Percentiles rank a stretch among this genome's conserved stretches.
Conservation (phyloP, 2,113 vertebrate species). For the Lichenostomus cassidix region DNA sequence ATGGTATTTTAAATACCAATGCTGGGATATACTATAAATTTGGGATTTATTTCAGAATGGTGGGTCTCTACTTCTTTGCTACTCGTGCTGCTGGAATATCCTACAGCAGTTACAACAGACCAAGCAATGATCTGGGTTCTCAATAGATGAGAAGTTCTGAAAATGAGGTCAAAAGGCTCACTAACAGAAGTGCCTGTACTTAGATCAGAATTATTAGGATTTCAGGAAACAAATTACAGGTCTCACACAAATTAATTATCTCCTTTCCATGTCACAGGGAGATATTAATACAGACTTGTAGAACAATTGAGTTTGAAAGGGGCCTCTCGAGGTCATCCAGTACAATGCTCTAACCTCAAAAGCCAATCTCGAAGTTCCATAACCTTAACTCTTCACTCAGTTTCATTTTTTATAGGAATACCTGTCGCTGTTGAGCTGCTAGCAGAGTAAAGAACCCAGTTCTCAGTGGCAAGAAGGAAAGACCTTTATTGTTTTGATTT, state of each 20-base stretch:
- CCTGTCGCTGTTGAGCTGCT: no score
- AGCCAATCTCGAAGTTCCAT: not conserved
- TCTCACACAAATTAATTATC: not conserved
- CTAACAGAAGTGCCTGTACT: not conserved
- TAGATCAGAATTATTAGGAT: conserved; percentile 41
- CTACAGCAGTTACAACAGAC: not conserved
- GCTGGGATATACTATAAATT: not conserved
- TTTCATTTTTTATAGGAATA: not conserved
- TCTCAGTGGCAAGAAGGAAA: no score
- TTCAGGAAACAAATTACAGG: conserved; percentile 20
- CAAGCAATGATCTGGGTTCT: not conserved
- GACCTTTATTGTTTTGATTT: no score
- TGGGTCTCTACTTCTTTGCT: not conserved
- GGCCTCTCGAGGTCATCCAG: not conserved
- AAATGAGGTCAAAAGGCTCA: not conserved
- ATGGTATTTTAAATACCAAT: not conserved
- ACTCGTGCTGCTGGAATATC: not conserved
- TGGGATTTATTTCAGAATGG: not conserved
- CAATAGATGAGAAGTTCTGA: not conserved
- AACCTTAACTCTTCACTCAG: not conserved
- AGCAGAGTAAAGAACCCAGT: no score
- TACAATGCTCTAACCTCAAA: not conserved
- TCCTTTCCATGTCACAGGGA: not conserved
- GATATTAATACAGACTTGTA: not conserved
- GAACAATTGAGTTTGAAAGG: not conserved